Evolutionary conservation across 1,140 invertebrate species (phyloP).

Genomic region (Centruroides sculpturatus): DNA sequence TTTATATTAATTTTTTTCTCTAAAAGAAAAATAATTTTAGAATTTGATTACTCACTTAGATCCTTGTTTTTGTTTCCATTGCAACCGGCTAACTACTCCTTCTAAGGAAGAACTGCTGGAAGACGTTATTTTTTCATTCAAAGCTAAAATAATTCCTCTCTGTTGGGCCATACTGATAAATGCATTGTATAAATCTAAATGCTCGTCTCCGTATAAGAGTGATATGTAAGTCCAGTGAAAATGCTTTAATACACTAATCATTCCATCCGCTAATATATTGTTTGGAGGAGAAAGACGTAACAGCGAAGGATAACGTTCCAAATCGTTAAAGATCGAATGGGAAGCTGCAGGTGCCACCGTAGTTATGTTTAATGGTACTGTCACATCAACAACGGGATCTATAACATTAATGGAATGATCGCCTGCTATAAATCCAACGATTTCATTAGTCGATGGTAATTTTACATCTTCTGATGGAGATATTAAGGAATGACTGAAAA

Average conservation of each 20-base stretch:
- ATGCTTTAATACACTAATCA: slow-evolving; percentile 19
- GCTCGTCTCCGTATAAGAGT: slow-evolving; percentile 20
- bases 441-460: slow-evolving; percentile 16
- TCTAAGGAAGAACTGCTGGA: background rate
- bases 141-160: slow-evolving; percentile 9
- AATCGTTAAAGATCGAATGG: slow-evolving; percentile 17
- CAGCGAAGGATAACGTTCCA: slow-evolving; percentile 19
- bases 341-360: slow-evolving; percentile 21
- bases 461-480: slow-evolving; percentile 12
- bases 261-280: slow-evolving; percentile 16
- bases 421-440: slow-evolving; percentile 20
- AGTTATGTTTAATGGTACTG: slow-evolving; percentile 18
- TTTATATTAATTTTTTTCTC: no score
- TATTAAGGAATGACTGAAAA: slow-evolving; percentile 16
- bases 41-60: slow-evolving; percentile 2
- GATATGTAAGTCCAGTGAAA: slow-evolving; percentile 23
- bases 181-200: slow-evolving; percentile 19
- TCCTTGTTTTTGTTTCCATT: slow-evolving; percentile 3
- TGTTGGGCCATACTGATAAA: slow-evolving; percentile 16
- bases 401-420: slow-evolving; percentile 10
- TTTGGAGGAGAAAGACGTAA: slow-evolving; percentile 23
- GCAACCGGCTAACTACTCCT: no score
- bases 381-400: slow-evolving; percentile 14
- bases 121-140: slow-evolving; percentile 9
- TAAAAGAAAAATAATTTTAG: no score